Evolutionary conservation across 2,888 invertebrate species (phyloP), one percentile per base, ranked within the genome.

Genomic region (Mongoloraphidia duomilia): DNA sequence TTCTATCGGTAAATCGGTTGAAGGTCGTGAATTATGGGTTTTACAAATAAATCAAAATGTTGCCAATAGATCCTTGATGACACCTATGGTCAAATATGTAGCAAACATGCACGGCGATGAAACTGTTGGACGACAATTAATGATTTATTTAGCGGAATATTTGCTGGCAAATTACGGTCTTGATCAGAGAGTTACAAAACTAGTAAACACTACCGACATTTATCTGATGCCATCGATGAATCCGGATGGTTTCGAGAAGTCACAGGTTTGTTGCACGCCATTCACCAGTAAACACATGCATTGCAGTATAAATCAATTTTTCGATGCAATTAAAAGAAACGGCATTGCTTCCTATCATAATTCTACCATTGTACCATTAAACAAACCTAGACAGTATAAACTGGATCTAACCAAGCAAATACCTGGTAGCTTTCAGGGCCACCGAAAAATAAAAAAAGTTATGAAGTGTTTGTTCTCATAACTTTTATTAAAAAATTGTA

Each of bases 41-140:
- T 61, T 94, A 47, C 85, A 93, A 67, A 85, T 86, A 51, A 81
- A 84, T 46, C 76, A 80, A 57, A 82, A 85, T 67, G 82, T 84
- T 2, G 66, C 35, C 61, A 66, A 49, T 61, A 69, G 58, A 64
- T 77, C 60, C 71, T 75, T 66, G 65, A 78, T 62, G 70, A 81
- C 87, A 57, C 95, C 95, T 0, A 89, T 92, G 74, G 84, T 95
- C 57, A 95, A 95, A 63, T 90, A 86, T 70, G 86, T 95, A 51
- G 94, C 86, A 10, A 95, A 95, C 62, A 95, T 96, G 93, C 94
- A 96, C 63, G 95, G 95, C 3, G 94, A 95, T 63, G 95, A 95
- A 67, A 77, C 88, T 1, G 76, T 95, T 17, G 95, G 94, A 0
- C 72, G 93, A 39, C 82, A 94, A 64, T 64, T 94, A 54, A 70